These are phyloP conservation scores for Monopis laevigella DNA, from an alignment of 2,888 invertebrate genomes.

Conservation along the genomic window DNA sequence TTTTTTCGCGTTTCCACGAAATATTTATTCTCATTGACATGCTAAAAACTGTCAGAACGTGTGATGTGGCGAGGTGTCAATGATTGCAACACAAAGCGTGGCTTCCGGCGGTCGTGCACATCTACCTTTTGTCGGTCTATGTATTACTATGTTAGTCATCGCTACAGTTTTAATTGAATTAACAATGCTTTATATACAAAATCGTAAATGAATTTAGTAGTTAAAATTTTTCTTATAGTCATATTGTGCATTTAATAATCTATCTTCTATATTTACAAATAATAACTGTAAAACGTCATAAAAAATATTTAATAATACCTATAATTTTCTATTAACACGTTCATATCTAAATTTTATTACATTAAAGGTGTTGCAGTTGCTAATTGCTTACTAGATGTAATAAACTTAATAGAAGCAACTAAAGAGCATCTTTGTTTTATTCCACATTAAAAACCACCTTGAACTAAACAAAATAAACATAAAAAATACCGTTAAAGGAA, in stretches of 20 bases:
- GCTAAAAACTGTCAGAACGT: slow-evolving; percentile 40
- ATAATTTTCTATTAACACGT: no score
- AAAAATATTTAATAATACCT: no score
- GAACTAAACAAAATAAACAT: slow-evolving; percentile 7
- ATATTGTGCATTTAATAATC: no score
- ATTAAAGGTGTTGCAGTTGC: slow-evolving; percentile 5
- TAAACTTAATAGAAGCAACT: no score
- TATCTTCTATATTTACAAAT: no score
- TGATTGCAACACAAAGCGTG: slow-evolving; percentile 60
- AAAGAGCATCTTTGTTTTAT: neutral
- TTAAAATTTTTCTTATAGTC: no score
- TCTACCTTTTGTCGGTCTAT: slow-evolving; percentile 41
- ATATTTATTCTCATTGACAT: slow-evolving; percentile 43
- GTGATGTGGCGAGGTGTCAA: slow-evolving; percentile 61
- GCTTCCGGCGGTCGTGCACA: slow-evolving; percentile 47
- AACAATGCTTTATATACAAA: slow-evolving; percentile 3
- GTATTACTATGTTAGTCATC: slow-evolving; percentile 62
- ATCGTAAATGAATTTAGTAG: slow-evolving; percentile 7
- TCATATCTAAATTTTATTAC: no score
- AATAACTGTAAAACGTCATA: no score
- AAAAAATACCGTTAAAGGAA: slow-evolving; percentile 25
- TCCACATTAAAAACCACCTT: slow-evolving; percentile 5
- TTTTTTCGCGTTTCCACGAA: slow-evolving; percentile 44
- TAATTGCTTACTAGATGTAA: no score
- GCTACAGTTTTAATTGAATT: slow-evolving; percentile 21